Evolutionary conservation across 2,888 invertebrate genomes (phyloP), one percentile per base, ranked within the genome.

Genomic region (Octodonta nipae): DNA sequence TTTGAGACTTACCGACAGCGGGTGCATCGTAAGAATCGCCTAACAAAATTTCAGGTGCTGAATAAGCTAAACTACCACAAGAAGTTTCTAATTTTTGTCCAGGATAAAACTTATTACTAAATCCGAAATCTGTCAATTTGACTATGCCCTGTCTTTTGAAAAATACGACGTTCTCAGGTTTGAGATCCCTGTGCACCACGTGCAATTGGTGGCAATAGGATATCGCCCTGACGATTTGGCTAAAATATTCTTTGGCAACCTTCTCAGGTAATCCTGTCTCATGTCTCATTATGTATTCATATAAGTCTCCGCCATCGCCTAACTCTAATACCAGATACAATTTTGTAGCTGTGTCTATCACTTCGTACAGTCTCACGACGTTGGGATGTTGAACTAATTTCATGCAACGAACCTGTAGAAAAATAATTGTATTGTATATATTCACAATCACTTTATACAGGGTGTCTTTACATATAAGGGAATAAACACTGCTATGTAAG

Each of bases 151-250:
- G 69, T 65, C 92, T 89, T 65, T 95, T 91, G 63, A 98, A 98
- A 67, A 96, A 96, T 30, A 99, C 93, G 37, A 98, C 96, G 70
- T 99, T 98, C 65, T 98, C 98, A 8, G 96, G 98, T 66, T 98
- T 98, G 45, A 98, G 71, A 67, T 98, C 98, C 45, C 98, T 75
- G 55, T 85, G 85, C 10, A 84, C 68, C 14, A 84, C 83, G 58
- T 83, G 80, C 42, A 85, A 72, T 66, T 88, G 82, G 68, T 98
- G 98, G 67, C 98, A 98, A 62, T 95, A 88, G 44, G 91, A 87
- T 60, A 98, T 96, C 47, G 96, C 96, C 51, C 88, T 79, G 40
- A 98, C 88, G 56, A 98, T 96, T 73, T 98, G 86, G 42, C 84
- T 76, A 65, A 96, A 98, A 66, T 96, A 96, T 59, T 86, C 85